A percentile compares a stretch with the other conserved stretches of the same genome.
Evolutionary conservation across 2,888 invertebrate genomes (phyloP).

Genomic region (Nomada fabriciana): DNA sequence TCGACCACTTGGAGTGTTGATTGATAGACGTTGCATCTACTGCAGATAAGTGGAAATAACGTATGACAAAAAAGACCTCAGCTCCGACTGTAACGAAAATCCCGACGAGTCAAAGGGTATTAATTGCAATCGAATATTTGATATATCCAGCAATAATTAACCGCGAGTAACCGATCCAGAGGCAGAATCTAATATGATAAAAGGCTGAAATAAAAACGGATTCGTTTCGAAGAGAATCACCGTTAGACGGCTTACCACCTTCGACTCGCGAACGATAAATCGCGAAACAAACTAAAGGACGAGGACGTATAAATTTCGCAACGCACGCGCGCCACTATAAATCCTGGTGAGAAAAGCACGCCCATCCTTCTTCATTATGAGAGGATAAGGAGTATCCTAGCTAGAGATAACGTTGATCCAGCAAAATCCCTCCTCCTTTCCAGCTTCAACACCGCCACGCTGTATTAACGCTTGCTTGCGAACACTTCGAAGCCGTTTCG

Average conservation of each 20-base stretch:
- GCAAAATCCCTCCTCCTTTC: slow-evolving; percentile 1
- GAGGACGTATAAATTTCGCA: slow-evolving; percentile 52
- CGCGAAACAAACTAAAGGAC: slow-evolving; percentile 36
- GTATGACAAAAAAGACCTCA: too few relatives aligned
- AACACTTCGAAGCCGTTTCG: slow-evolving; percentile 43
- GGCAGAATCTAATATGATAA: not conserved
- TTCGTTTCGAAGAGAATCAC: slow-evolving; percentile 12
- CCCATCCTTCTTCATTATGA: slow-evolving; percentile 63
- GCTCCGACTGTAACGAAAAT: too few relatives aligned
- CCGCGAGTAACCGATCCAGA: too few relatives aligned
- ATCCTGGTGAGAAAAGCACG: slow-evolving; percentile 61
- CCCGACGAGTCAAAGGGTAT: too few relatives aligned
- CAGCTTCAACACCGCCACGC: slow-evolving; percentile 5
- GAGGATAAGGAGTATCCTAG: slow-evolving; percentile 52
- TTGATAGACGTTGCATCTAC: too few relatives aligned
- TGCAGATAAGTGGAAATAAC: too few relatives aligned
- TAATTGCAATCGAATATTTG: too few relatives aligned
- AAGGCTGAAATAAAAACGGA: not conserved
- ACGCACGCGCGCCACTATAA: slow-evolving; percentile 48
- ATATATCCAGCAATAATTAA: too few relatives aligned
- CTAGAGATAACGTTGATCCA: slow-evolving; percentile 44
- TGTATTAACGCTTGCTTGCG: slow-evolving; percentile 33
- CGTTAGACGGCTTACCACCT: slow-evolving; percentile 34
- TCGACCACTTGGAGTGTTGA: too few relatives aligned
- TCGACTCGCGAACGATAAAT: slow-evolving; percentile 30